Evolutionary conservation across 2,113 vertebrate species (phyloP), one percentile per base, ranked within the genome.

Genomic region (Brachirus orientalis): DNA sequence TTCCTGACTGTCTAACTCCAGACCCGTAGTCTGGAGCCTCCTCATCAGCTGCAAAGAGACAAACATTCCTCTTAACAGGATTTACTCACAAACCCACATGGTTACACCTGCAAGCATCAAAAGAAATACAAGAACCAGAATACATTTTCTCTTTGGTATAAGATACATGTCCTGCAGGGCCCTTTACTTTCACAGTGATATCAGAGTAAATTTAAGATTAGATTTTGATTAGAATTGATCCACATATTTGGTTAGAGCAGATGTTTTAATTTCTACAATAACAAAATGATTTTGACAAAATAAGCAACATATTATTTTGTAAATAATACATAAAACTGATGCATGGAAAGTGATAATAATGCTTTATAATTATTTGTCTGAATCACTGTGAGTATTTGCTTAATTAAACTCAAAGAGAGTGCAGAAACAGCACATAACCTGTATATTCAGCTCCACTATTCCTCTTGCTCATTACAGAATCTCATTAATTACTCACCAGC

Each of bases 1-100:
- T 99, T 77, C 98, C 97, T 4, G 98, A 99, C 91, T 99, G 98
- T 62, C 98, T 93, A 56, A 99, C 94, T 50, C 98, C 98, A 57
- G 97, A 99, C 19, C 98, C 98, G 64, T 99, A 99, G 93, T 99
- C 98, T 56, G 98, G 98, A 48, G 98, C 98, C 86, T 99, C 98
- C 79, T 99, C 98, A 44, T 99, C 98, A 75, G 94, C 98, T 99
- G 71, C 66, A 87, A 22, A 74, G 48, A 44, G 12, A 63, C 46
- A 88, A 66, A 60, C 13, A 59, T 56, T n/a, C 52, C 37, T 80
- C 44, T 73, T 40, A 74, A 83, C 69, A 75, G 67, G 17, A 73
- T 62, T 61, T n/a, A 77, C 6, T 75, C 45, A 46, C 20, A 56
- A 28, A 69, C 33, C 33, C 45, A 43, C 18, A 28, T 14, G 40